Evolutionary conservation across 2,888 invertebrate species (phyloP).

Genomic region (Pyrrhia umbra): DNA sequence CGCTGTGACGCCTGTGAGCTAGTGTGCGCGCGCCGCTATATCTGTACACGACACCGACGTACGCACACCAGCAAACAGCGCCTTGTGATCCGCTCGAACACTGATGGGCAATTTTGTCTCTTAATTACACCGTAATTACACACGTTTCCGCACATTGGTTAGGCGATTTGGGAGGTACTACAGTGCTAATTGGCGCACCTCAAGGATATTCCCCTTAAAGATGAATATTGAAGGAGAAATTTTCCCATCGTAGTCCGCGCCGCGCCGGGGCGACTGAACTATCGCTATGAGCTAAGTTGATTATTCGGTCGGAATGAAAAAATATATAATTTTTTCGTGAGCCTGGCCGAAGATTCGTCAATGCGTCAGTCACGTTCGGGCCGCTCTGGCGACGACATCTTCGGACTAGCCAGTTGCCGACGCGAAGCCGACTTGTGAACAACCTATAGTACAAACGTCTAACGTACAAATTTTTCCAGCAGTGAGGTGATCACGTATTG

Average conservation of each 20-base stretch:
- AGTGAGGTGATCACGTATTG: constrained; percentile 84
- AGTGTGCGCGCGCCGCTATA: constrained; percentile 83
- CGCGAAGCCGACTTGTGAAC: constrained; percentile 84
- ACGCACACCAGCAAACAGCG: constrained; percentile 76
- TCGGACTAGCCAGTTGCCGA: constrained; percentile 77
- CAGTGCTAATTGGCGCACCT: constrained; percentile 40
- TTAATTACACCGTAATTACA: constrained; percentile 79
- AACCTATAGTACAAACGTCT: constrained; percentile 87
- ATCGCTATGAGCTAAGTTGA: constrained; percentile 88
- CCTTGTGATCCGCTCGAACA: constrained; percentile 70
- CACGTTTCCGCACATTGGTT: constrained; percentile 66
- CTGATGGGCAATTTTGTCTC: constrained; percentile 79
- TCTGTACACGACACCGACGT: constrained; percentile 72
- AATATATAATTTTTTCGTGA: constrained; percentile 88
- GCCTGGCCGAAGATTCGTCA: constrained; percentile 87
- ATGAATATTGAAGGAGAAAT: constrained; percentile 64
- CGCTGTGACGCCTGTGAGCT: constrained; percentile 80
- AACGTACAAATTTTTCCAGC: constrained; percentile 86
- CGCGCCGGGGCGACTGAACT: constrained; percentile 85
- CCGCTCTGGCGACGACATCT: constrained; percentile 85
- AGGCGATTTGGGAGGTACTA: constrained; percentile 62
- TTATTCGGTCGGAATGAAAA: constrained; percentile 87
- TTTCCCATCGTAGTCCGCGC: constrained; percentile 66
- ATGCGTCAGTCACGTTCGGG: constrained; percentile 87
- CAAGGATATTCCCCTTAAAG: constrained; percentile 70